Base-by-base conservation (phyloP, 1,140 invertebrate species). In the Sycophila sp. region DNA sequence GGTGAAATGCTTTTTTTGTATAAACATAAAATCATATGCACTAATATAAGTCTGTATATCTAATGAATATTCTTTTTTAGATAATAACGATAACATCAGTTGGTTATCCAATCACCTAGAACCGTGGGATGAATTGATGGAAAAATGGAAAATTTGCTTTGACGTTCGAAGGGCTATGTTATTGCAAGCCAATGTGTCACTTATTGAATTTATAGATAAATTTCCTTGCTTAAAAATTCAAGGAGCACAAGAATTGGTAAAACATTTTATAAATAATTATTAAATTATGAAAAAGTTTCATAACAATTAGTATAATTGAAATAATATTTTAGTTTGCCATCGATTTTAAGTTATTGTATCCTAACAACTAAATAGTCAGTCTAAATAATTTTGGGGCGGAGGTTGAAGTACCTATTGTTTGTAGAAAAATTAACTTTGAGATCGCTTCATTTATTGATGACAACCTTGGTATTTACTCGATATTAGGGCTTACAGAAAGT, bases 161-260 rank as follows among this genome's bases (percentile, higher is more conserved):
- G 24, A 6, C 30, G n/a, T 8, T 17, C 10, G 53, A 32, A 56
- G 5, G 34, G 0, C 30, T n/a, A 34, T 56, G 15, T 34, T 56
- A 56, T 7, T 34, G 2, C 4, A 8, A 30, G 51, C 4, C 34
- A 28, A 32, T 22, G 1, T 22, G 0, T 34, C 53, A 13, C 7
- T 56, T 4, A 17, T 34, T 2, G 53, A 56, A 1, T 56, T 34
- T 32, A 19, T 56, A 32, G 11, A 56, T 2, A 56, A 36, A n/a
- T 56, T 56, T 26, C n/a, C 30, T 4, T 59, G 56, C 24, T 26
- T 40, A 42, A 59, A 26, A 40, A 7, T 59, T 1, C 56, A 59
- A 40, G 24, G 10, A 40, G 56, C 56, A 7, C 24, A 59, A 24
- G 56, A 59, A 26, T 40, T 59, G 56, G 56, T 59, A 40, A n/a